Evolutionary conservation across 2,888 invertebrate species (phyloP).

Genomic region (Eilema depressum): DNA sequence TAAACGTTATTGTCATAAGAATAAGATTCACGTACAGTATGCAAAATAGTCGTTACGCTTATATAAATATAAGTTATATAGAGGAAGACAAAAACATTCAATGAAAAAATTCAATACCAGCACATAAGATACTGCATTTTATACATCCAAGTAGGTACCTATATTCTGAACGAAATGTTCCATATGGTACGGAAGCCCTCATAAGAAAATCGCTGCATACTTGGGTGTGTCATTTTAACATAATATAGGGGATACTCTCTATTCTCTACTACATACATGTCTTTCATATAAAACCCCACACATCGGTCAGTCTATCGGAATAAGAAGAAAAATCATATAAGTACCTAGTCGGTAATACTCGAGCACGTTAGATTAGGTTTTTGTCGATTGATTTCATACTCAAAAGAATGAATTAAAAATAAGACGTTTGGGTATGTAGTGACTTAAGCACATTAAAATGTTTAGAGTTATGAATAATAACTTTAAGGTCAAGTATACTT

Average conservation of each 20-base stretch:
- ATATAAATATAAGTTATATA: not conserved
- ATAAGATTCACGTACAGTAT: not conserved
- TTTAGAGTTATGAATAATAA: no score
- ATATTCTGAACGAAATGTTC: not conserved
- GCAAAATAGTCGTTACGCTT: not conserved
- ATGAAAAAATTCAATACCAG: not conserved
- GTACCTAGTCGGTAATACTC: not conserved
- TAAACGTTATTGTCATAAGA: not conserved
- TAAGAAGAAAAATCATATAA: not conserved
- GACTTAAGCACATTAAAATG: not conserved
- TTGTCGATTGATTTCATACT: not conserved
- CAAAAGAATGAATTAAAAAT: not conserved
- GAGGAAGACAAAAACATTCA: not conserved
- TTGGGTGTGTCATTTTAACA: not conserved
- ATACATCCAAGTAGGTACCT: not conserved
- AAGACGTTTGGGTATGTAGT: not conserved
- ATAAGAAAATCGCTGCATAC: not conserved
- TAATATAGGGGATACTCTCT: not conserved
- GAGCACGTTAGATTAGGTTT: not conserved
- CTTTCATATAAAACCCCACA: not conserved
- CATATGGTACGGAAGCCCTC: not conserved
- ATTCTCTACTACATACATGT: not conserved
- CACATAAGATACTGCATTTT: not conserved
- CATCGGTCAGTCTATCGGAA: not conserved
- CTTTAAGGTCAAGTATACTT: no score